phyloP scores from a whole-genome alignment of 2,797 vertebrate species.

The Oophaga sylvatica region DNA sequence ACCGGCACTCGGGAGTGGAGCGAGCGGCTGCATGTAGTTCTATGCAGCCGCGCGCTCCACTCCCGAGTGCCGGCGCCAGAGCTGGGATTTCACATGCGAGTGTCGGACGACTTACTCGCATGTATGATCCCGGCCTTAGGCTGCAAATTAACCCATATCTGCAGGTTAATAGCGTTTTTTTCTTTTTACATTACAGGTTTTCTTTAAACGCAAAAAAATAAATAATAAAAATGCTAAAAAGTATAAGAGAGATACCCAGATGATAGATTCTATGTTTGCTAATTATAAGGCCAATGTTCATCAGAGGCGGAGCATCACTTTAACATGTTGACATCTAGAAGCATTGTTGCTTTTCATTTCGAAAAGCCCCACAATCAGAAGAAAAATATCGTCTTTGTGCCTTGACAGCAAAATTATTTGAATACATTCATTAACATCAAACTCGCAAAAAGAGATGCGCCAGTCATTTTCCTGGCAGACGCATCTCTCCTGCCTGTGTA shows the following conservation, averaged over 20 bases:
- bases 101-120: no score
- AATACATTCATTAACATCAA: slow-evolving; percentile 41
- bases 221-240: background rate
- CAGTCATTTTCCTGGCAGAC: background rate
- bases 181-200: no score
- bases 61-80: no score
- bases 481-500: background rate
- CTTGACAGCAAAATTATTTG: slow-evolving; percentile 17
- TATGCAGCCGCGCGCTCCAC: no score
- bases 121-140: no score
- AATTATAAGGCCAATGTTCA: background rate
- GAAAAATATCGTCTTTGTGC: slow-evolving; percentile 36
- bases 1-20: no score
- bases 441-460: background rate
- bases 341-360: background rate
- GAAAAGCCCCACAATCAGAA: slow-evolving; percentile 22
- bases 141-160: no score
- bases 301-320: background rate
- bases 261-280: background rate
- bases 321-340: slow-evolving; percentile 16
- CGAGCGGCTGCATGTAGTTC: no score
- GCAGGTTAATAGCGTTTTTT: no score
- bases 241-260: background rate
- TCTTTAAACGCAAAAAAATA: background rate
- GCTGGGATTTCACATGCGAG: no score